These are phyloP conservation scores for Smutsia gigantea DNA, from an alignment of 2,797 vertebrate genomes.

Conservation along the genomic window DNA sequence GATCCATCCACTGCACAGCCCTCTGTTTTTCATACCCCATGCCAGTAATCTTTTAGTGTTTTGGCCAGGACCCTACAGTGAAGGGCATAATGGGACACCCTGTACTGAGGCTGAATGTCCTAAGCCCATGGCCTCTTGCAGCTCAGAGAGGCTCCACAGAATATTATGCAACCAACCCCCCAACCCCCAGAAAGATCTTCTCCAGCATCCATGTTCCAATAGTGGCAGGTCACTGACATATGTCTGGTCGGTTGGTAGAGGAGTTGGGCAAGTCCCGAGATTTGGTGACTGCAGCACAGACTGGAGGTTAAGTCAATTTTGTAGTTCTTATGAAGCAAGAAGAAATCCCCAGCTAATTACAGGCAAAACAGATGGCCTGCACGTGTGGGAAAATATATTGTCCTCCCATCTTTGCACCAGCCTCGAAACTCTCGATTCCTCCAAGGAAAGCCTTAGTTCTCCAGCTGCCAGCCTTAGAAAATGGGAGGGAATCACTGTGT, in stretches of 20 bases:
- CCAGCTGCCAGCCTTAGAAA: conserved; percentile 24
- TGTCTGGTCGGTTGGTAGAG: not conserved
- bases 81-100: not conserved
- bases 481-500: not conserved
- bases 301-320: not conserved
- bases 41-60: not conserved
- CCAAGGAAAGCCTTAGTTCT: not conserved
- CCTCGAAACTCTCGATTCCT: not conserved
- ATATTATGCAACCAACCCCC: too few species aligned
- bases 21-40: not conserved
- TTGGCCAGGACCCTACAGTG: not conserved
- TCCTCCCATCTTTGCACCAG: not conserved
- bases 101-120: not conserved
- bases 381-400: not conserved
- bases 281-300: not conserved
- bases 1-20: not conserved
- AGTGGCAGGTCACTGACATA: not conserved
- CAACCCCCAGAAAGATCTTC: not conserved
- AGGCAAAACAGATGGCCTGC: conserved; percentile 12
- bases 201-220: not conserved
- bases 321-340: not conserved
- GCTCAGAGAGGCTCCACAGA: not conserved
- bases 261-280: not conserved
- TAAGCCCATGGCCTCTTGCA: not conserved
- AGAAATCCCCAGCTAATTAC: not conserved